Evolutionary conservation across 2,797 vertebrate species (phyloP), one percentile per base, ranked within the genome.

Genomic region (Petrocephalus sullivani): DNA sequence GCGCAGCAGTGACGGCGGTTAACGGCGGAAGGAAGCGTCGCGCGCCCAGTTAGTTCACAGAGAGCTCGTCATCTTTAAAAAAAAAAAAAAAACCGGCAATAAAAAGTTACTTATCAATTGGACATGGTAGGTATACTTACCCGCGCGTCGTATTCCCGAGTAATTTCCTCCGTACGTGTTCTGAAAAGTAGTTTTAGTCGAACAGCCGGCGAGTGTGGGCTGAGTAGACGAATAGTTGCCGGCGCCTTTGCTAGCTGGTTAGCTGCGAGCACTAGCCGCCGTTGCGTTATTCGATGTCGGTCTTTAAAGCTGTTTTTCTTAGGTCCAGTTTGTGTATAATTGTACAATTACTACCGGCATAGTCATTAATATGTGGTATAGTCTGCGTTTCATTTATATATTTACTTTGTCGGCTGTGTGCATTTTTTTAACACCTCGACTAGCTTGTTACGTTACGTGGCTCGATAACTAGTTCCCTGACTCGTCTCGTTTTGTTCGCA

Each of bases 11-110:
- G 46, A 84, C 82, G 12, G 82, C 53, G 23, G 78, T 51, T 49
- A 86, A 21, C 89, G 87, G 87, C 89, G 86, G 88, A 89, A 64
- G 90, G 89, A 54, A 86, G 85, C 71, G 71, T 86, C 51, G 37
- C 60, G 86, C 87, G 37, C 28, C 57, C n/a, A 81, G 28, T 86
- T 86, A 83, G 75, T 84, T 84, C 46, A 84, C 82, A 0, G 16
- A 54, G 75, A 51, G 14, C 28, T 78, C 51, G 64, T 21, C 7
- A 3, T 83, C 53, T 19, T 83, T 83, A 1, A 14, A 28, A 28
- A 28, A 1, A 14, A 28, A 28, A 28, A 28, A 28, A 28, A 28
- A 86, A 41, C 19, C 56, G 28, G 33, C 54, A 28, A 16, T 60
- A 60, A 86, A 60, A 86, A 54, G 85, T 81, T 60, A 86, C 6